Percentiles rank a stretch among this genome's conserved stretches.
phyloP scores from a whole-genome alignment of 1,140 invertebrate species.

The Dreissena rostriformis region DNA sequence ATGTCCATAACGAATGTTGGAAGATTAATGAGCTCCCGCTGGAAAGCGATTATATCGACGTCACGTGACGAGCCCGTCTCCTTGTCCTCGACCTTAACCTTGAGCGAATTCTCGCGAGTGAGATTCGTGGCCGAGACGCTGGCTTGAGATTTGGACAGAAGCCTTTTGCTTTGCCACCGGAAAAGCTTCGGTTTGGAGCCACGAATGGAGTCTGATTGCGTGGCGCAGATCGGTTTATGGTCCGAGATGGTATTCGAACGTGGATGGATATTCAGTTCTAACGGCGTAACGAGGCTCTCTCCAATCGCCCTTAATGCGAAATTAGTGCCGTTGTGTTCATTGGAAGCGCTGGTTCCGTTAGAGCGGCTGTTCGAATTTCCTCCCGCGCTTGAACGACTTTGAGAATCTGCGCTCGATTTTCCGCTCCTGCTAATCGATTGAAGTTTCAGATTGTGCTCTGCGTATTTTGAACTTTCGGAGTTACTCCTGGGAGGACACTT shows the following conservation, averaged over 20 bases:
- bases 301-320: constrained; percentile 75
- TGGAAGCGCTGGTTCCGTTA: not conserved
- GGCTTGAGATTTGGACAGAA: constrained; percentile 75
- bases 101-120: constrained; percentile 39
- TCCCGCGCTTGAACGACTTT: not conserved
- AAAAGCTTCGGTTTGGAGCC: constrained; percentile 65
- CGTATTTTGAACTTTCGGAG: constrained; percentile 52
- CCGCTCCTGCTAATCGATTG: constrained; percentile 1
- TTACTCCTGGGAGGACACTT: constrained; percentile 71
- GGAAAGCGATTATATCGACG: constrained; percentile 78
- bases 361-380: constrained; percentile 3
- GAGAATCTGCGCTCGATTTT: not conserved
- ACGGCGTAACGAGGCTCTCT: constrained; percentile 77
- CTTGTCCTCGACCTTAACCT: constrained; percentile 48
- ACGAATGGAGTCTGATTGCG: constrained; percentile 38
- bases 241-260: constrained; percentile 55
- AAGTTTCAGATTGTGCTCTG: constrained; percentile 20
- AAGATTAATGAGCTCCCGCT: constrained; percentile 80
- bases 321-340: constrained; percentile 73
- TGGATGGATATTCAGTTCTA: constrained; percentile 71
- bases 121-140: constrained; percentile 64
- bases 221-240: constrained; percentile 57
- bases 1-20: constrained; percentile 81
- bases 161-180: constrained; percentile 76
- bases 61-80: constrained; percentile 60